Evolutionary conservation across 2,113 vertebrate species (phyloP).

Genomic region (Halichoerus grypus): DNA sequence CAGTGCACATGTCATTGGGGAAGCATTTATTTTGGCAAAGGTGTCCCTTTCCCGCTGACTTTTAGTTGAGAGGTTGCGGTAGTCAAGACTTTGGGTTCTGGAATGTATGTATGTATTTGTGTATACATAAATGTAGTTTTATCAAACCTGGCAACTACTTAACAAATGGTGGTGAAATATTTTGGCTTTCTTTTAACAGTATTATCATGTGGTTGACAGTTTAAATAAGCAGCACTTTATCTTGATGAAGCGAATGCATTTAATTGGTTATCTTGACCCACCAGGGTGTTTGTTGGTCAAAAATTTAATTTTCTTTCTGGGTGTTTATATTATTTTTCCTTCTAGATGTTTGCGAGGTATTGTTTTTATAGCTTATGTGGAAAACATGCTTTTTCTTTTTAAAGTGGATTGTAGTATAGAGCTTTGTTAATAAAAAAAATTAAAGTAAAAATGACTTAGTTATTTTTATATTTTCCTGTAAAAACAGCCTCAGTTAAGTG

Average conservation of each 20-base stretch:
- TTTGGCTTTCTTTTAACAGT: background rate
- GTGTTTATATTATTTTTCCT: conserved; percentile 82
- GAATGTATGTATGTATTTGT: background rate
- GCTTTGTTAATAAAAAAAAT: conserved; percentile 87
- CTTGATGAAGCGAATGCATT: conserved; percentile 54
- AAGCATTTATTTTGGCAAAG: background rate
- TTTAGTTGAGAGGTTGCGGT: background rate
- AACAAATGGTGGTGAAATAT: background rate
- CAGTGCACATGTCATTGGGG: background rate
- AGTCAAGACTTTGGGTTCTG: background rate
- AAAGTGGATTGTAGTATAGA: conserved; percentile 83
- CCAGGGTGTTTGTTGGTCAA: conserved; percentile 78
- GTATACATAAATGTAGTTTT: background rate
- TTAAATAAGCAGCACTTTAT: conserved; percentile 66
- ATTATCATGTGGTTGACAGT: conserved; percentile 45
- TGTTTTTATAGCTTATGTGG: conserved; percentile 83
- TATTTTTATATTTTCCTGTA: conserved; percentile 99
- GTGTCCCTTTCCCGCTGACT: background rate
- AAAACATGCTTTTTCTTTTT: conserved; percentile 85
- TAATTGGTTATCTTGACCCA: conserved; percentile 82
- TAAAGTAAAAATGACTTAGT: conserved; percentile 88
- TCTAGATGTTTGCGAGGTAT: conserved; percentile 78
- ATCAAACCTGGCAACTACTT: background rate
- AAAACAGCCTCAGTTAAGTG: conserved; percentile 89
- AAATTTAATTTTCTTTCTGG: conserved; percentile 76